Evolutionary conservation across 2,888 invertebrate genomes (phyloP).

Genomic region (Drosophila rellima): DNA sequence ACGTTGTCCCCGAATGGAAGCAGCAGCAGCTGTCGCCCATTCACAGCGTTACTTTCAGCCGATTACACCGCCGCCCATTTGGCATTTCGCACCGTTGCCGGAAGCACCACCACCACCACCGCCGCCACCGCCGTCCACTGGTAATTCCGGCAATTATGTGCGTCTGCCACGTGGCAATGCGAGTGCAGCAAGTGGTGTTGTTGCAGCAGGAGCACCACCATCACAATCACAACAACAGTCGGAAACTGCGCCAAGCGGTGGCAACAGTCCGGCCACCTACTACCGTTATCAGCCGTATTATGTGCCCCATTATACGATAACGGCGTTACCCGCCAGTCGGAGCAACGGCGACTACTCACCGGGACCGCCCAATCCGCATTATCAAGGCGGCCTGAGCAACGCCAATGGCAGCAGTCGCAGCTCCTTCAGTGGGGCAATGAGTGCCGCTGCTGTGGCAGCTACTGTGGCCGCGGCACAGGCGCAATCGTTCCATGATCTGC

Average conservation of each 20-base stretch:
- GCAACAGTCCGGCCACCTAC: slow-evolving; percentile 58
- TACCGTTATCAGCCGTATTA: slow-evolving; percentile 73
- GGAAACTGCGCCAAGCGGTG: slow-evolving; percentile 33
- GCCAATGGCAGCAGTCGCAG: slow-evolving; percentile 72
- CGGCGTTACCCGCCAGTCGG: slow-evolving; percentile 54
- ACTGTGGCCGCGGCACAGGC: slow-evolving; percentile 69
- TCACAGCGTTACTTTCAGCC: slow-evolving; percentile 72
- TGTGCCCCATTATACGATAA: slow-evolving; percentile 70
- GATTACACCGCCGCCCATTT: slow-evolving; percentile 67
- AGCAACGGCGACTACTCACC: slow-evolving; percentile 45
- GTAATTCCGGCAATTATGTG: slow-evolving; percentile 22
- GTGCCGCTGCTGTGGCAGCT: slow-evolving; percentile 71
- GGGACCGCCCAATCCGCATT: slow-evolving; percentile 60
- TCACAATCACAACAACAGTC: slow-evolving; percentile 4
- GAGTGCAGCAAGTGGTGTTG: slow-evolving; percentile 20
- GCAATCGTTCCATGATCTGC: slow-evolving; percentile 64
- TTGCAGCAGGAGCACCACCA: slow-evolving; percentile 13
- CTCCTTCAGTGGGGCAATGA: slow-evolving; percentile 68
- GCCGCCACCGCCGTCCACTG: slow-evolving; percentile 10
- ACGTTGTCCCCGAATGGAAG: slow-evolving; percentile 67
- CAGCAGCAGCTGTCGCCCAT: slow-evolving; percentile 45
- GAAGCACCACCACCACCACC: slow-evolving; percentile 25
- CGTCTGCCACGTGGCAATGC: slow-evolving; percentile 29
- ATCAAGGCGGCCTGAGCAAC: slow-evolving; percentile 60
- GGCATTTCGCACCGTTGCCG: slow-evolving; percentile 47